Conservation (phyloP, 2,113 vertebrate genomes). For the Xenotilapia flavipinnis region DNA sequence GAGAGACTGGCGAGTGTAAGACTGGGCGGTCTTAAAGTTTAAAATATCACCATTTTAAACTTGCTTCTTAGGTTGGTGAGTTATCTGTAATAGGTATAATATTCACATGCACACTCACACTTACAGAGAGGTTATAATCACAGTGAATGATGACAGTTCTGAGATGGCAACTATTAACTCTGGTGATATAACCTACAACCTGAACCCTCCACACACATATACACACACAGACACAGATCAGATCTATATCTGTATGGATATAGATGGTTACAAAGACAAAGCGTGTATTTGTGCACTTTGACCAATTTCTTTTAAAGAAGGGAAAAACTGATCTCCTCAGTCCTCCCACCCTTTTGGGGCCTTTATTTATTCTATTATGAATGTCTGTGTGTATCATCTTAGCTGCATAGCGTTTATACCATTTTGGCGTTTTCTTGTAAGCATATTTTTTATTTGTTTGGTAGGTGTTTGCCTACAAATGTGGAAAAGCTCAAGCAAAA, state of each 20-base stretch:
- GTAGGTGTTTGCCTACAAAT: background rate
- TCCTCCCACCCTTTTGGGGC: background rate
- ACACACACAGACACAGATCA: background rate
- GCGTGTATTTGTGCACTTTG: background rate
- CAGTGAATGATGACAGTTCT: conserved; percentile 63
- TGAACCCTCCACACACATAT: background rate
- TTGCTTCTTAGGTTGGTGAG: background rate
- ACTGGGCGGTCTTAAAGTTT: background rate
- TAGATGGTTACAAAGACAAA: background rate
- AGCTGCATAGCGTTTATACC: background rate
- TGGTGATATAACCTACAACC: conserved; percentile 30
- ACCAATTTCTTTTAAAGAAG: conserved; percentile 55
- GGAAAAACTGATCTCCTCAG: conserved; percentile 27
- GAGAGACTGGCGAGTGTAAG: rapidly evolving
- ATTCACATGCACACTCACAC: background rate
- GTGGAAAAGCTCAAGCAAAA: background rate
- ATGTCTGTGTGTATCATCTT: background rate
- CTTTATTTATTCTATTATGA: background rate
- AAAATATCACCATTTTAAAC: background rate
- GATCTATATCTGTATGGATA: background rate
- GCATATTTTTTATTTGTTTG: background rate
- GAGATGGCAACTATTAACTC: conserved; percentile 59
- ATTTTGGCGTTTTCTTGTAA: background rate
- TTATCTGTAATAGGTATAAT: background rate
- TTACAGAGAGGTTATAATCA: conserved; percentile 69